These are phyloP conservation scores for Cataglyphis albicans DNA, from an alignment of 2,888 invertebrate species.

Conservation along the genomic window DNA sequence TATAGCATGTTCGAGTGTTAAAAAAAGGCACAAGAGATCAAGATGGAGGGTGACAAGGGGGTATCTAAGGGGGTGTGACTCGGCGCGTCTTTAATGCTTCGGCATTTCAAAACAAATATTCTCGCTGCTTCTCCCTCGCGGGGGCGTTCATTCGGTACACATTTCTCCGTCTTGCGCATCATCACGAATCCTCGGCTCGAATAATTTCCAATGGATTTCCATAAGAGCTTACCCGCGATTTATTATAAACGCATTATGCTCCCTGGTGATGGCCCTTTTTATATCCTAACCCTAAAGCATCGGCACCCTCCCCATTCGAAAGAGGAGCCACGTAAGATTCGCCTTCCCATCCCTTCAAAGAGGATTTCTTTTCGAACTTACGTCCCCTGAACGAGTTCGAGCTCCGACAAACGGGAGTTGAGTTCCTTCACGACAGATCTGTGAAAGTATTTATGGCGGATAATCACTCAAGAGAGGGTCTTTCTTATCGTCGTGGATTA, in stretches of 20 bases:
- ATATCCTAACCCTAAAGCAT: slow-evolving; percentile 46
- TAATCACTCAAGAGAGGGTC: slow-evolving; percentile 58
- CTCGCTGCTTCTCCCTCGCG: slow-evolving; percentile 14
- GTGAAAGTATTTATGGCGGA: slow-evolving; percentile 58
- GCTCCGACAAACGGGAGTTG: slow-evolving; percentile 43
- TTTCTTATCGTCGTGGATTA: slow-evolving; percentile 53
- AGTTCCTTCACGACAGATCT: slow-evolving; percentile 48
- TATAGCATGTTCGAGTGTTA: slow-evolving; percentile 40
- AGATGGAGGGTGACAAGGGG: slow-evolving; percentile 2
- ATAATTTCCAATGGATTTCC: slow-evolving; percentile 68
- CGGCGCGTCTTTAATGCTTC: slow-evolving; percentile 37
- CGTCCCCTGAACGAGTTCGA: slow-evolving; percentile 39
- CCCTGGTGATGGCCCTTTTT: slow-evolving; percentile 67
- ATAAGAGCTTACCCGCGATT: slow-evolving; percentile 67
- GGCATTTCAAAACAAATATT: slow-evolving; percentile 60
- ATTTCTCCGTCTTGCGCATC: slow-evolving; percentile 32
- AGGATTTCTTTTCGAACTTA: slow-evolving; percentile 59
- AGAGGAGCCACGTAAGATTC: slow-evolving; percentile 47
- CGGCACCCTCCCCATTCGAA: slow-evolving; percentile 19
- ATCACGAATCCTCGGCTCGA: slow-evolving; percentile 58
- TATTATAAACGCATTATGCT: slow-evolving; percentile 75
- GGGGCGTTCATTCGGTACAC: slow-evolving; percentile 42
- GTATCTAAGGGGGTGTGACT: slow-evolving; percentile 11
- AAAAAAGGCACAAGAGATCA: slow-evolving; percentile 10
- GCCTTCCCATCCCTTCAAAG: slow-evolving; percentile 54